A percentile compares a stretch with the other conserved stretches of the same genome.
Evolutionary conservation across 1,140 invertebrate species (phyloP).

Genomic region (Tribolium castaneum): DNA sequence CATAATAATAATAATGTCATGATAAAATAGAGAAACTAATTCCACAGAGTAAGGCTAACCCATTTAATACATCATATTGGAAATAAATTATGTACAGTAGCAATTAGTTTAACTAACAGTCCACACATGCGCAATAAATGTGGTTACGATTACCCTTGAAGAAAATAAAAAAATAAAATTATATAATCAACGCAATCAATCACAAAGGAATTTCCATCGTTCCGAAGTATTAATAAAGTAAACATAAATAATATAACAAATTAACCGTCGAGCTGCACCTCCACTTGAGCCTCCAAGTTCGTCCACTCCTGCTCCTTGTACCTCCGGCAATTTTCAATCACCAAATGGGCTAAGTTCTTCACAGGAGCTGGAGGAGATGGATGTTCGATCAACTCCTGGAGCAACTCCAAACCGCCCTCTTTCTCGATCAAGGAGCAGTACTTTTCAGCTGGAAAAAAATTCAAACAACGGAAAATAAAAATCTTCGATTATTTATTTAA

Average conservation of each 20-base stretch:
- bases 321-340: constrained; percentile 73
- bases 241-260: constrained; percentile 18
- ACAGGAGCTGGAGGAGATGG: constrained; percentile 72
- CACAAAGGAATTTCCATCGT: neutral
- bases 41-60: constrained; percentile 30
- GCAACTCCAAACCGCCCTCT: constrained; percentile 84
- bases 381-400: constrained; percentile 76
- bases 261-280: constrained; percentile 45
- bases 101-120: constrained; percentile 13
- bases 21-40: constrained; percentile 31
- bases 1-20: constrained; percentile 23
- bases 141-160: constrained; percentile 13
- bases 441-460: constrained; percentile 76
- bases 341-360: constrained; percentile 74
- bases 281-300: constrained; percentile 1
- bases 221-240: constrained; percentile 11
- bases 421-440: constrained; percentile 88
- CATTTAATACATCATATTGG: constrained; percentile 28
- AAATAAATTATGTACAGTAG: constrained; percentile 13
- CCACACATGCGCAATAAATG: constrained; percentile 31
- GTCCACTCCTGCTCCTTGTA: constrained; percentile 56
- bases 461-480: neutral
- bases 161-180: neutral
- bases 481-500: neutral
- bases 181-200: constrained; percentile 2